Evolutionary conservation across 2,797 vertebrate genomes (phyloP), one percentile per base, ranked within the genome.

Genomic region (Notoglanidium macrostoma): DNA sequence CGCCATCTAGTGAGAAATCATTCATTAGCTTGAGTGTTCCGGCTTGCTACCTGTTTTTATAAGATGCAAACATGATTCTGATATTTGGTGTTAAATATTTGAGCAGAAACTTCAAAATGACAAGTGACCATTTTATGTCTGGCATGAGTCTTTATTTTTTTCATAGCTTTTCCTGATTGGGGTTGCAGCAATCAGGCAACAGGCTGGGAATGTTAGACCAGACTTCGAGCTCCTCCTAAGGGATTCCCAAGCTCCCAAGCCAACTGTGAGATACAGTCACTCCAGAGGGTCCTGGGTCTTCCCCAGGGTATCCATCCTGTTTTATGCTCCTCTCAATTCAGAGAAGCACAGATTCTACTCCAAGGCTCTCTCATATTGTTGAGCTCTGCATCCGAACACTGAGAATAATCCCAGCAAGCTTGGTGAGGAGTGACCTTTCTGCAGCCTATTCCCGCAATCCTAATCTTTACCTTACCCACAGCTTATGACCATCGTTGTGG

Each of bases 1-100:
- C 73, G 88, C 90, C 90, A 89, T 89, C 90, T 91, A 51, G 89
- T 90, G 91, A 70, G n/a, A 55, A 74, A 32, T 23, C 9, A 5
- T 12, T 26, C 61, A 26, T 44, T 2, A 32, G 55, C 32, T 21
- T 21, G 46, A 79, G 54, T 79, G 17, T 1, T 17, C 14, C 21
- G 29, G n/a, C 44, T 15, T 44, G 77, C 23, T n/a, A 6, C 26
- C 40, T 32, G 54, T 4, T 59, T 10, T 40, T 23, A 21, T 21
- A 11, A 2, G 29, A 65, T n/a, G 19, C 40, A 17, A 1, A 35
- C n/a, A 40, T 51, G 1, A 3, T 76, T 55, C n/a, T 26, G 44
- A 74, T 74, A 74, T 74, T 32, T 32, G 65, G 14, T 8, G 32
- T 35, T 35, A 68, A 19, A 68, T 19, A 68, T 35, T 68, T 68